phyloP scores from a whole-genome alignment of 2,797 vertebrate species.

The Girardinus metallicus region DNA sequence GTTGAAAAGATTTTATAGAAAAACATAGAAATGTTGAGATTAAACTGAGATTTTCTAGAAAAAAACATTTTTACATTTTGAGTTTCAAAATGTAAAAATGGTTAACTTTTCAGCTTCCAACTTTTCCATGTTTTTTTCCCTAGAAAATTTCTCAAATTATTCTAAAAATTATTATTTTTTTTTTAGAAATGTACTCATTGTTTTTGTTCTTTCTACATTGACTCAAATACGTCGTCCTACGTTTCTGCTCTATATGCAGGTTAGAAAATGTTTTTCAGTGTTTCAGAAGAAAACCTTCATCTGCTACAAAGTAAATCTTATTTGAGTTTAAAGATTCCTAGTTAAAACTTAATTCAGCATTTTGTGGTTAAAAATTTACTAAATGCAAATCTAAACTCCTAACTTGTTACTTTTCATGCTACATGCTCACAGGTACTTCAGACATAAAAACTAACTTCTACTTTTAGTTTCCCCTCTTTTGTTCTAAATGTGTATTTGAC shows the following conservation, averaged over 20 bases:
- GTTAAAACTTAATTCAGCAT: not conserved
- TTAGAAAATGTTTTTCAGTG: slow-evolving; percentile 37
- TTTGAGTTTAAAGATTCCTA: not conserved
- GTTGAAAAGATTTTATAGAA: too few species aligned
- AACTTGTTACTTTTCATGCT: not conserved
- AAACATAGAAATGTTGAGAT: too few species aligned
- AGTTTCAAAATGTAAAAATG: too few species aligned
- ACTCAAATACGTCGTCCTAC: rapidly evolving
- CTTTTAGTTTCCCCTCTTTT: not conserved
- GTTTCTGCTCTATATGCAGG: slow-evolving; percentile 2
- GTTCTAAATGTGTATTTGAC: not conserved
- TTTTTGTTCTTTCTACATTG: too few species aligned
- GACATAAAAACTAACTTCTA: not conserved
- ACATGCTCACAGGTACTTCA: not conserved
- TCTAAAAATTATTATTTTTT: too few species aligned
- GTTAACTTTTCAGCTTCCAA: too few species aligned
- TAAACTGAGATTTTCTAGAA: too few species aligned
- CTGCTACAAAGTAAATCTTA: not conserved
- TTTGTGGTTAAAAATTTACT: not conserved
- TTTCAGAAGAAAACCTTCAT: slow-evolving; percentile 25
- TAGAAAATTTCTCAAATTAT: too few species aligned
- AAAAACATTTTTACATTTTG: too few species aligned
- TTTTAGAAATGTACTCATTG: too few species aligned
- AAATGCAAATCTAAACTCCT: not conserved
- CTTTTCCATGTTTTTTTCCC: too few species aligned